These are phyloP conservation scores for Prionailurus viverrinus DNA, from an alignment of 2,113 vertebrate genomes.

Conservation along the genomic window DNA sequence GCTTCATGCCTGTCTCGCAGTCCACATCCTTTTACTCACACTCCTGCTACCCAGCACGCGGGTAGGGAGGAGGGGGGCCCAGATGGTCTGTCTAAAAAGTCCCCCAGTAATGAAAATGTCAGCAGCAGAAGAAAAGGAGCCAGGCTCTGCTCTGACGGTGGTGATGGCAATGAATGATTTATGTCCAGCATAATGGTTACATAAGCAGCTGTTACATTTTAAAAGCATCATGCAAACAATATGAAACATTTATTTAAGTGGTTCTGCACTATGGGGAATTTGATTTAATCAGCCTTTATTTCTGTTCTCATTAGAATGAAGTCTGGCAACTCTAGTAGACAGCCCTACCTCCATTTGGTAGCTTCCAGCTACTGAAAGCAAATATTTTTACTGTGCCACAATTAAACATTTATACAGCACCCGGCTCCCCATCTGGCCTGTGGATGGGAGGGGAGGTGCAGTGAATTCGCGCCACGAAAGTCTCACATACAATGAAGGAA, in stretches of 20 bases:
- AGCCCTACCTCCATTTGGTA: slow-evolving; percentile 63
- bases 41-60: rapidly evolving
- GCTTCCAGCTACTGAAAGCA: slow-evolving; percentile 68
- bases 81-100: neutral
- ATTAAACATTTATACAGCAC: slow-evolving; percentile 68
- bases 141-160: neutral
- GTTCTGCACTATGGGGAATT: slow-evolving; percentile 71
- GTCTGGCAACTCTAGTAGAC: slow-evolving; percentile 72
- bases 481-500: neutral
- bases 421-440: slow-evolving; percentile 69
- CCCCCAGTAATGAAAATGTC: slow-evolving; percentile 8
- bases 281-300: slow-evolving; percentile 82
- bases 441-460: neutral
- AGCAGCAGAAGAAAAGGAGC: slow-evolving; percentile 29
- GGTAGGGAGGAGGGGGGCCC: neutral
- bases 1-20: no score
- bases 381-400: slow-evolving; percentile 67
- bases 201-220: slow-evolving; percentile 78
- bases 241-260: slow-evolving; percentile 86
- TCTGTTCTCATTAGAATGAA: slow-evolving; percentile 78
- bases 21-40: rapidly evolving
- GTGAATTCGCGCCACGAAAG: neutral
- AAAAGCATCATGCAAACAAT: slow-evolving; percentile 77
- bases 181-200: slow-evolving; percentile 70
- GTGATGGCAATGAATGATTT: slow-evolving; percentile 75